Percentiles rank a stretch among this genome's conserved stretches.
phyloP scores from a whole-genome alignment of 2,797 vertebrate genomes.

The Mallotus villosus region DNA sequence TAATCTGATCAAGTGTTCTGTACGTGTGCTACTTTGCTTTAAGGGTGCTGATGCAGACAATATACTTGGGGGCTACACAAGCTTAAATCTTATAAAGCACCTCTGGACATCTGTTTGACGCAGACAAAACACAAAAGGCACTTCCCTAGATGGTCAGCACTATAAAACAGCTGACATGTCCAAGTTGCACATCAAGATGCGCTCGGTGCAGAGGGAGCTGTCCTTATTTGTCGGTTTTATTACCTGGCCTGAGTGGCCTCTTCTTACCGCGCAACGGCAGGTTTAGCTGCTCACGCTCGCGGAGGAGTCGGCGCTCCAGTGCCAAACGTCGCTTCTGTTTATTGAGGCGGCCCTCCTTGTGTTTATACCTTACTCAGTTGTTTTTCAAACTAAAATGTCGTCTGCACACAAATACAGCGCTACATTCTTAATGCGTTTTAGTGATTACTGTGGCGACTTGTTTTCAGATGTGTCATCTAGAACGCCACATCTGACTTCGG shows the following conservation, averaged over 20 bases:
- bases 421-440: neutral
- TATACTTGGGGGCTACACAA: neutral
- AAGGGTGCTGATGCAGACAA: constrained; percentile 1
- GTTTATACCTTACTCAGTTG: neutral
- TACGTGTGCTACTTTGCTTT: neutral
- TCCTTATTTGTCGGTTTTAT: neutral
- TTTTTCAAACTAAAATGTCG: neutral
- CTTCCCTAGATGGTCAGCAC: constrained; percentile 1
- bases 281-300: neutral
- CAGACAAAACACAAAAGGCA: constrained; percentile 12
- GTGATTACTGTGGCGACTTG: neutral
- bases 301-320: neutral
- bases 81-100: constrained; percentile 10
- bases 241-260: neutral
- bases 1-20: constrained; percentile 11
- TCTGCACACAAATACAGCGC: neutral
- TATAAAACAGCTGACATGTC: constrained; percentile 19
- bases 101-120: constrained; percentile 5
- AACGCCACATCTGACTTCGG: constrained; percentile 1
- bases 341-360: neutral
- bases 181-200: constrained; percentile 15
- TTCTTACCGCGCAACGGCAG: neutral
- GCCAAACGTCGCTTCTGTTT: neutral
- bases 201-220: constrained; percentile 3
- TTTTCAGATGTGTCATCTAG: neutral